Conservation (phyloP, 2,113 vertebrate genomes). For the Melanocharis versteri region DNA sequence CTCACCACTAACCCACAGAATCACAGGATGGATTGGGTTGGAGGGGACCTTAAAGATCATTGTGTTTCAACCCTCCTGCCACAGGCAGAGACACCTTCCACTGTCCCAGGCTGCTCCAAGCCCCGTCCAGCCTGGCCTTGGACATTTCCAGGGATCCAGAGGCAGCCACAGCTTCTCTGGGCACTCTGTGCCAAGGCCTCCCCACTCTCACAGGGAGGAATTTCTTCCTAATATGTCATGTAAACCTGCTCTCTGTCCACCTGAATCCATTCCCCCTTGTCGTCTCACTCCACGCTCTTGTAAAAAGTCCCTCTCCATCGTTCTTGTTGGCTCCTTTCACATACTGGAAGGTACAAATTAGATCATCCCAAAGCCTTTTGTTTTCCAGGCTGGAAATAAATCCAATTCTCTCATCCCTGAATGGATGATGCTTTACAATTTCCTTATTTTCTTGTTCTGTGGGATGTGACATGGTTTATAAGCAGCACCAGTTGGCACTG, state of each 20-base stretch:
- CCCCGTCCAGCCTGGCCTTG: fast-evolving
- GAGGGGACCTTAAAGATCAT: neutral
- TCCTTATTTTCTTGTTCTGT: neutral
- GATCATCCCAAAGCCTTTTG: neutral
- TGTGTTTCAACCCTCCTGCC: neutral
- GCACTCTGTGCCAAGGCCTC: neutral
- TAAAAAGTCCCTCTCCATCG: neutral
- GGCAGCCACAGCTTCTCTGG: neutral
- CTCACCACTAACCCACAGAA: neutral
- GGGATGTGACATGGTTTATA: fast-evolving
- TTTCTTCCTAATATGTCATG: too few species aligned
- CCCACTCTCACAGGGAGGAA: fast-evolving
- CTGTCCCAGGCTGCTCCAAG: fast-evolving
- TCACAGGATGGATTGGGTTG: neutral
- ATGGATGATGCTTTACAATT: neutral
- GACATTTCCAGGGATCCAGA: neutral
- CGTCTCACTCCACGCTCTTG: neutral
- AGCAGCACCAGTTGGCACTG: neutral
- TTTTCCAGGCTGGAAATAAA: neutral
- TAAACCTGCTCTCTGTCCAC: neutral
- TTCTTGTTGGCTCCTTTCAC: neutral
- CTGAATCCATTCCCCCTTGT: neutral
- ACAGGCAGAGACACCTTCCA: neutral
- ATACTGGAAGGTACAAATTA: neutral
- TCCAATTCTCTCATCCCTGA: neutral